Conservation (phyloP, 2,113 vertebrate genomes). For the Neotoma lepida region DNA sequence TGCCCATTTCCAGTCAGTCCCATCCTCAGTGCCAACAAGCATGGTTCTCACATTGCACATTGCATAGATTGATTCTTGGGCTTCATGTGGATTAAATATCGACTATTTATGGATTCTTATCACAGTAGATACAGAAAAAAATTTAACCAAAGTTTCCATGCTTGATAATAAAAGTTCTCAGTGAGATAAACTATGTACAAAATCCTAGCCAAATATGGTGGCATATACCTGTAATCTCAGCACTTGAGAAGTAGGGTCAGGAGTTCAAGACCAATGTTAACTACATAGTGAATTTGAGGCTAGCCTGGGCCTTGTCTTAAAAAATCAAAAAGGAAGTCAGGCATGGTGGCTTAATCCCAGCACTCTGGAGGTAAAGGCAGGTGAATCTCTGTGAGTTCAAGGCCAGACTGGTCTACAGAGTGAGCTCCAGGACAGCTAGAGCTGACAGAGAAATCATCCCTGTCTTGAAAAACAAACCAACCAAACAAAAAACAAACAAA, state of each 20-base stretch:
- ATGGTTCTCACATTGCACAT: background rate
- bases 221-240: background rate
- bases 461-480: too few species aligned
- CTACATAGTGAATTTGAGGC: background rate
- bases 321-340: too few species aligned
- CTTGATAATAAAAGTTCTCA: slow-evolving; percentile 6
- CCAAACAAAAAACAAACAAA: too few species aligned
- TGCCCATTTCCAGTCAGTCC: background rate
- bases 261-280: background rate
- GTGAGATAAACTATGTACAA: background rate
- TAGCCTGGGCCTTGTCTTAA: background rate
- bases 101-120: background rate
- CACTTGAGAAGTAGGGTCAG: background rate
- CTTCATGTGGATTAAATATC: background rate
- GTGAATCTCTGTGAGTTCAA: too few species aligned
- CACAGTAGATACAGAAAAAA: background rate
- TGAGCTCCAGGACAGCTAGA: too few species aligned
- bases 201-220: background rate
- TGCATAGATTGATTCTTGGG: background rate
- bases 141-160: background rate
- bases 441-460: too few species aligned
- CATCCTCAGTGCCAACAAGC: background rate
- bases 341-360: too few species aligned
- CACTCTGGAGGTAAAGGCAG: too few species aligned
- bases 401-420: too few species aligned